Conservation (phyloP, 1,140 invertebrate species). For the Drosophila ambigua region DNA sequence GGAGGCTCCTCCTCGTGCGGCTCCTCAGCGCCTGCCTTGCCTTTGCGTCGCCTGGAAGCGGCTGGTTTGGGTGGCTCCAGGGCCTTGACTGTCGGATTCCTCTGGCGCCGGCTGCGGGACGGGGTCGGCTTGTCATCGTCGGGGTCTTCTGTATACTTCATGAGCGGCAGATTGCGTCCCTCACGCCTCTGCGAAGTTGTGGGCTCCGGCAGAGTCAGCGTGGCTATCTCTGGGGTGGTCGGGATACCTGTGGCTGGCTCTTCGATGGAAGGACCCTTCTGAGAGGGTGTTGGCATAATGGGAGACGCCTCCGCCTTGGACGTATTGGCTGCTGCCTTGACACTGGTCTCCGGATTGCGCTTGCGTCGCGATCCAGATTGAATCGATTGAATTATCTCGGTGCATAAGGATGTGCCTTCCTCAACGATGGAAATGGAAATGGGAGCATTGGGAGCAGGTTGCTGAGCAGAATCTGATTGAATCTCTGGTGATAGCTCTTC, state of each 20-base stretch:
- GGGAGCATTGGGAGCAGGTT: too few species aligned
- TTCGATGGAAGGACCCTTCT: not conserved
- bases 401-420: too few species aligned
- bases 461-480: too few species aligned
- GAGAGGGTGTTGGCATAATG: conserved; percentile 8
- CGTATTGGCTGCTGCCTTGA: conserved; percentile 19
- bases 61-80: conserved; percentile 44
- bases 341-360: conserved; percentile 38
- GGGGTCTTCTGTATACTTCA: conserved; percentile 69
- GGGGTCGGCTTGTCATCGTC: conserved; percentile 62
- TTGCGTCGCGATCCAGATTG: conserved; percentile 23
- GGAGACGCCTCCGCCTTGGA: not conserved
- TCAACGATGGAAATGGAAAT: too few species aligned
- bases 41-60: conserved; percentile 49
- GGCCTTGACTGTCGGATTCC: conserved; percentile 54
- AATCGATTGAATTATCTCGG: not conserved
- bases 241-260: conserved; percentile 10
- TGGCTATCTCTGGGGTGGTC: not conserved
- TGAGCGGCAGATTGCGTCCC: conserved; percentile 68
- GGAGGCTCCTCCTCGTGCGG: conserved; percentile 22
- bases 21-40: conserved; percentile 20
- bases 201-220: conserved; percentile 1
- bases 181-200: conserved; percentile 56
- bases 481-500: too few species aligned
- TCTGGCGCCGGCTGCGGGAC: conserved; percentile 49